Base-by-base conservation (phyloP, 2,797 vertebrate species). In the Eospalax fontanierii region DNA sequence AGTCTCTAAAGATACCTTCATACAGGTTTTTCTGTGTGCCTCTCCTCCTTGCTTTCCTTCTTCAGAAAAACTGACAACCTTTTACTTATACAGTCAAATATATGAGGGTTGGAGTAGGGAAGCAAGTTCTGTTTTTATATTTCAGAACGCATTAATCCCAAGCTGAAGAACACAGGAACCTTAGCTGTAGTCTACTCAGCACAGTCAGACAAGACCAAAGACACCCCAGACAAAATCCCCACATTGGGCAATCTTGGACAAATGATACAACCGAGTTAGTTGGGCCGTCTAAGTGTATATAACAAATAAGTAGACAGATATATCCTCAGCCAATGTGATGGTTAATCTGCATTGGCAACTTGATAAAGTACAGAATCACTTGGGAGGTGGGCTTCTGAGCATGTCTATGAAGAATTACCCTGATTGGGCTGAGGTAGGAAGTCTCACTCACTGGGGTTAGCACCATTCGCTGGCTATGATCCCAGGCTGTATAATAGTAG, bases 11-110 rank as follows among this genome's bases (percentile, higher is more conserved):
- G 65, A 14, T 6, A 30, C 6, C 6, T 54, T 14, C 16, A 19
- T 5, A 0, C 12, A 15, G 18, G 4, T 66, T 24, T 28, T 46
- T 3, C 14, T 26, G 0, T 61, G 46, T 79, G 2, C 2, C 4
- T 76, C 1, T 40, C 21, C 0, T 35, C 0, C 1, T 50, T 10
- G 1, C 7, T 65, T 46, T 70, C 54, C 14, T 68, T 11, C n/a
- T 2, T 10, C n/a, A 0, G 1, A 2, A 19, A 38, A 30, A 6
- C 21, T 19, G 26, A 75, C 26, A 80, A n/a, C 2, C 4, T 83
- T 79, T 78, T 18, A 84, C 2, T 18, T 24, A 63, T 0, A 6
- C 0, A 18, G 7, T 54, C 61, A 63, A 57, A 43, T 50, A 1
- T 22, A 30, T 33, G 12, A 18, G 16, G 1, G 2, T 61, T 38